Conservation (phyloP, 2,113 vertebrate species). For the Castor canadensis region DNA sequence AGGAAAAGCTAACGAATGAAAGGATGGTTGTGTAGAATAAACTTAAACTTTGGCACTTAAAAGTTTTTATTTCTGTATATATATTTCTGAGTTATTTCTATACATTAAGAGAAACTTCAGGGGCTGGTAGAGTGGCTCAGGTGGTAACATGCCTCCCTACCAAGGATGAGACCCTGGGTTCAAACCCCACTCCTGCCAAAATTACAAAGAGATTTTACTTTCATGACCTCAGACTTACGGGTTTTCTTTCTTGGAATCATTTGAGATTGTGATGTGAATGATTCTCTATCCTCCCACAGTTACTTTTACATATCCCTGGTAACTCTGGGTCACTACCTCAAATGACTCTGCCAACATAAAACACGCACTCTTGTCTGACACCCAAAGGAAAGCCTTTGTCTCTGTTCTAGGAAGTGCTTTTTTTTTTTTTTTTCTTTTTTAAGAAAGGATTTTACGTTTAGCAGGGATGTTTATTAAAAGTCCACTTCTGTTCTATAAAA, state of each 20-base stretch:
- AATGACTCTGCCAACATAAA: not conserved
- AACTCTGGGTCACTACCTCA: not conserved
- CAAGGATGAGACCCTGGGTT: too few relatives aligned
- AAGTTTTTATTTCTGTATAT: not conserved
- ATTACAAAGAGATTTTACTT: too few relatives aligned
- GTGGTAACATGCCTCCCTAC: too few relatives aligned
- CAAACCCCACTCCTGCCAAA: too few relatives aligned
- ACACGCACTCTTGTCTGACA: fast-evolving
- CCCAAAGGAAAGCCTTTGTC: not conserved
- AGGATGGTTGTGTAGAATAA: not conserved
- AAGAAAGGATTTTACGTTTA: constrained; percentile 37
- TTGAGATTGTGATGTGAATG: not conserved
- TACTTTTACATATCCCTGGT: not conserved
- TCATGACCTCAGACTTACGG: not conserved
- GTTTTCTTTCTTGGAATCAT: not conserved
- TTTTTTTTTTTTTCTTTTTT: not conserved
- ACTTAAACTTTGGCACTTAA: not conserved
- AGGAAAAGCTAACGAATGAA: not conserved
- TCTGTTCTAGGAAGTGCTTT: constrained; percentile 7
- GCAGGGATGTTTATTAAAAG: not conserved
- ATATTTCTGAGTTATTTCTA: not conserved
- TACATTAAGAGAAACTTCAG: too few relatives aligned
- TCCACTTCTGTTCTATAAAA: not conserved
- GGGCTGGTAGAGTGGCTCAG: too few relatives aligned
- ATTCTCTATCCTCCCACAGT: not conserved